phyloP scores from a whole-genome alignment of 2,888 invertebrate genomes.

The Thereva nobilitata region DNA sequence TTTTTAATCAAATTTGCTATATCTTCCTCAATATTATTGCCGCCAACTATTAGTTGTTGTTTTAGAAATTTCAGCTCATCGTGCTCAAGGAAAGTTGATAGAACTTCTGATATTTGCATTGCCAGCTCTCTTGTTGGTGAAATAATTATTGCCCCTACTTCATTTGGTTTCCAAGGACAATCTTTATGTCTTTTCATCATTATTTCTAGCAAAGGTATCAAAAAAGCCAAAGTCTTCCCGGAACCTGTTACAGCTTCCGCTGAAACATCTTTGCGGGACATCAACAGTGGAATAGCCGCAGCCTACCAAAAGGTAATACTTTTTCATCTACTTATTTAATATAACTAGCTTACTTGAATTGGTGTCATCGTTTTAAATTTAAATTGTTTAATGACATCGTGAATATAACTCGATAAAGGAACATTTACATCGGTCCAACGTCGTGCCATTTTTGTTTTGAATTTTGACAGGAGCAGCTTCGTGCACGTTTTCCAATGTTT shows the following conservation, averaged over 20 bases:
- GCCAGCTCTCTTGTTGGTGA: slow-evolving; percentile 97
- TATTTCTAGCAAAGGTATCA: slow-evolving; percentile 89
- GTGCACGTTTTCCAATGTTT: too few relatives aligned
- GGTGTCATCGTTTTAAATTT: slow-evolving; percentile 65
- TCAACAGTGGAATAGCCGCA: slow-evolving; percentile 84
- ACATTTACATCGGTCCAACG: slow-evolving; percentile 59
- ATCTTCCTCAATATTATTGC: slow-evolving; percentile 78
- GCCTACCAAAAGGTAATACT: slow-evolving; percentile 63
- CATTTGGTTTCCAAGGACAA: slow-evolving; percentile 69
- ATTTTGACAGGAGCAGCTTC: too few relatives aligned
- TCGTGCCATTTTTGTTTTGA: slow-evolving; percentile 49
- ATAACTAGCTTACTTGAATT: slow-evolving; percentile 56
- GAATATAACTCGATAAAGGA: slow-evolving; percentile 60
- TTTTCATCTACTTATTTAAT: background rate
- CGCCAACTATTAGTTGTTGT: slow-evolving; percentile 77
- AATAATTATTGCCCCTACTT: slow-evolving; percentile 86
- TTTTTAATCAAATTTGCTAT: slow-evolving; percentile 66
- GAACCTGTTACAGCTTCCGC: slow-evolving; percentile 99
- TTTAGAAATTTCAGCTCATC: slow-evolving; percentile 60
- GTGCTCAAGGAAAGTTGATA: slow-evolving; percentile 61
- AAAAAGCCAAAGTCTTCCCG: slow-evolving; percentile 95
- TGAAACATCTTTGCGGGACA: slow-evolving; percentile 93
- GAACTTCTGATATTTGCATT: slow-evolving; percentile 78
- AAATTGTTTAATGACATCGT: slow-evolving; percentile 61
- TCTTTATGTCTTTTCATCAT: slow-evolving; percentile 67